These are phyloP conservation scores for Lepidurus packardi DNA, from an alignment of 1,140 invertebrate species.

Conservation along the genomic window DNA sequence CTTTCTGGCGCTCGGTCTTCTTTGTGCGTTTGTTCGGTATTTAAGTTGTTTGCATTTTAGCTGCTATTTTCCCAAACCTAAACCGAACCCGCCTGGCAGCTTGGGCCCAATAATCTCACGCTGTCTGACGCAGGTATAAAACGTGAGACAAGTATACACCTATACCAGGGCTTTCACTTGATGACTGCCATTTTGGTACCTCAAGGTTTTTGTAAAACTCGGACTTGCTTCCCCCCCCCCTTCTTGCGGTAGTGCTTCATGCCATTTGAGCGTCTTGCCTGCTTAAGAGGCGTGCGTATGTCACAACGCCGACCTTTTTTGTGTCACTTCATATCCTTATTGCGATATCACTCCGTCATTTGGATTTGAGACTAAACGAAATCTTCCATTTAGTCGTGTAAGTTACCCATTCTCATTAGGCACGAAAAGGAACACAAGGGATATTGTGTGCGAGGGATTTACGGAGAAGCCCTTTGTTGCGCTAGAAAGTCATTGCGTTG, in stretches of 20 bases:
- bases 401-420: neutral
- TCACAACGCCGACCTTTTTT: too few species aligned
- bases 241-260: too few species aligned
- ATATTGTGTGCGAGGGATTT: neutral
- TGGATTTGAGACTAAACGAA: neutral
- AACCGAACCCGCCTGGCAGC: neutral
- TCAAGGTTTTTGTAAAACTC: neutral
- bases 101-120: constrained; percentile 21
- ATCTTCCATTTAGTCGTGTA: neutral
- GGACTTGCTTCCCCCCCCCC: too few species aligned
- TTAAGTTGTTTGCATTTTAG: constrained; percentile 17
- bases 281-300: too few species aligned
- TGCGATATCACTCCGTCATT: too few species aligned
- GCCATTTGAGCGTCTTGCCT: too few species aligned
- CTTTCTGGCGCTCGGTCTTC: neutral
- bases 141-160: neutral
- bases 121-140: neutral
- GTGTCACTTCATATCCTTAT: too few species aligned
- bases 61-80: constrained; percentile 2
- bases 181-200: neutral
- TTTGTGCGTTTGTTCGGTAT: constrained; percentile 9
- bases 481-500: neutral
- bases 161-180: neutral
- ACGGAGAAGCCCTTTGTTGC: neutral
- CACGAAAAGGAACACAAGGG: neutral